Percentiles rank a stretch among this genome's conserved stretches.
Evolutionary conservation across 2,113 vertebrate species (phyloP).

Genomic region (Chitala chitala): DNA sequence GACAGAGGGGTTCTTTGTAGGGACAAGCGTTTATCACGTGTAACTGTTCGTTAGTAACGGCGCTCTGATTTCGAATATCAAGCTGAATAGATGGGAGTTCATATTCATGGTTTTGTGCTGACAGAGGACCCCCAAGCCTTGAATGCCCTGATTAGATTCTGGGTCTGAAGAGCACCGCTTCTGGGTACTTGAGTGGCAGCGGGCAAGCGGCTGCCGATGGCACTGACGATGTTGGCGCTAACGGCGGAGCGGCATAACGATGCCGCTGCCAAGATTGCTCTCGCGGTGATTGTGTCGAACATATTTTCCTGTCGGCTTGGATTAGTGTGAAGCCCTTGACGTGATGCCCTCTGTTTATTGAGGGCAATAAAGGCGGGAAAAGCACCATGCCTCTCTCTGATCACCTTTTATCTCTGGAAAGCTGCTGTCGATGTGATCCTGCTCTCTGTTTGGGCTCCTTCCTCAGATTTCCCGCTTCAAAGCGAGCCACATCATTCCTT

Average conservation of each 20-base stretch:
- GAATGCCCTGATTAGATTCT: not conserved
- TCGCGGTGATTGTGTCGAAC: not conserved
- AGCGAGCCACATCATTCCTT: too few species aligned
- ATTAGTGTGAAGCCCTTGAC: not conserved
- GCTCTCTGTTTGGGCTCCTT: too few species aligned
- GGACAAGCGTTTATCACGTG: too few species aligned
- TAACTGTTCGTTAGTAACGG: too few species aligned
- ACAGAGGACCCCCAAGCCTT: not conserved
- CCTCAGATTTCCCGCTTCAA: too few species aligned
- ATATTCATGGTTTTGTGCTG: not conserved
- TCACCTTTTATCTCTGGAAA: slow-evolving; percentile 44
- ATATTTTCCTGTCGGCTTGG: not conserved
- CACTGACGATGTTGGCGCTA: not conserved
- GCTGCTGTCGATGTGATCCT: slow-evolving; percentile 16
- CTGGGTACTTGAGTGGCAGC: not conserved
- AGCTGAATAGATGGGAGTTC: not conserved
- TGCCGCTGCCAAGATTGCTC: not conserved
- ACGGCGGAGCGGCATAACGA: not conserved
- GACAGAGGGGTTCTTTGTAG: too few species aligned
- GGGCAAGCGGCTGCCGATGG: not conserved
- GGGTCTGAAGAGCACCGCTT: not conserved
- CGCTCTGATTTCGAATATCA: not conserved
- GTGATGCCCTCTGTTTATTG: not conserved
- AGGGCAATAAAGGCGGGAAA: slow-evolving; percentile 20
- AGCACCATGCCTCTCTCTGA: slow-evolving; percentile 36